Conservation (phyloP, 1,140 invertebrate genomes). For the Zaprionus africanus region DNA sequence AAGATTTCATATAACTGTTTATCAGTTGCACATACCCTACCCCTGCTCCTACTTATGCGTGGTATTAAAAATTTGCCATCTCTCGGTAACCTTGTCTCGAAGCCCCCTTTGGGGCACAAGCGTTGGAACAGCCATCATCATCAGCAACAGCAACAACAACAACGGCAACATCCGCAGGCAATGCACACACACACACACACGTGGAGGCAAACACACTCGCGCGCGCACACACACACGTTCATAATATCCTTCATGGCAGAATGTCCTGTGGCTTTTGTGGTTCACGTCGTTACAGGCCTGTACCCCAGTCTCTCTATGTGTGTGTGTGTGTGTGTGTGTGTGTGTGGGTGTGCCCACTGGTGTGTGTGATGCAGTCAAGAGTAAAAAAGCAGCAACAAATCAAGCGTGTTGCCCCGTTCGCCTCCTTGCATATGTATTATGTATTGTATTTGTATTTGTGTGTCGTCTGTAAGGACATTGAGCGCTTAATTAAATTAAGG, state of each 20-base stretch:
- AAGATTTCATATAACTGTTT: background rate
- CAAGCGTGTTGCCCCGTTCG: slow-evolving; percentile 66
- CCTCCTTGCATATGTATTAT: slow-evolving; percentile 10
- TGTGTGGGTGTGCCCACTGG: slow-evolving; percentile 18
- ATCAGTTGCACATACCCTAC: background rate
- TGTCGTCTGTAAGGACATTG: slow-evolving; percentile 71
- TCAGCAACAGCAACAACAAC: slow-evolving; percentile 25
- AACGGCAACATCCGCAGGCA: slow-evolving; percentile 23
- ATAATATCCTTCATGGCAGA: slow-evolving; percentile 76
- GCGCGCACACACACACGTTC: slow-evolving; percentile 35
- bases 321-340: background rate
- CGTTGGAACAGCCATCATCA: slow-evolving; percentile 33
- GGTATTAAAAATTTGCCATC: slow-evolving; percentile 64
- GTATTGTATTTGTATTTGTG: slow-evolving; percentile 31
- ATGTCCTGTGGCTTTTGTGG: slow-evolving; percentile 79
- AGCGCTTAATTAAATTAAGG: slow-evolving; percentile 82
- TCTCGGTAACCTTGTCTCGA: slow-evolving; percentile 75
- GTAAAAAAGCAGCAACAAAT: slow-evolving; percentile 79
- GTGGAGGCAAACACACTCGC: slow-evolving; percentile 22
- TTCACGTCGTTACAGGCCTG: slow-evolving; percentile 62
- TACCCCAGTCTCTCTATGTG: slow-evolving; percentile 5
- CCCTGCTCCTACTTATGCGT: background rate
- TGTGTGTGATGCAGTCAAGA: slow-evolving; percentile 71
- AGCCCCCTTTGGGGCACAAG: slow-evolving; percentile 41
- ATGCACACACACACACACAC: slow-evolving; percentile 27